Evolutionary conservation across 2,888 invertebrate species (phyloP).

Genomic region (Latrodectus hesperus): DNA sequence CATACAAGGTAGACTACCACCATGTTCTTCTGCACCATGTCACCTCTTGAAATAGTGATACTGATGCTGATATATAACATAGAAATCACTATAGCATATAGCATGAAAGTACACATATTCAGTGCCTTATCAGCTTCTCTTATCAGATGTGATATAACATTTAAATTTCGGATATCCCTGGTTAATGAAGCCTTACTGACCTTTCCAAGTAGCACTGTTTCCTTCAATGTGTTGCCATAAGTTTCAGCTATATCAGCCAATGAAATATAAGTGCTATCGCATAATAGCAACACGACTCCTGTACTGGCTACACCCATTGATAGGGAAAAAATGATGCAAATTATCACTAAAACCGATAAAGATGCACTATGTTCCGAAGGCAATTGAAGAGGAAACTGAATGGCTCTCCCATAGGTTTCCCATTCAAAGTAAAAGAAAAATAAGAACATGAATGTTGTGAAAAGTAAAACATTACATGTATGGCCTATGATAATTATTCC

Average conservation of each 20-base stretch:
- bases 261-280: slow-evolving; percentile 11
- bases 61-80: slow-evolving; percentile 31
- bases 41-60: slow-evolving; percentile 17
- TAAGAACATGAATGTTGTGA: too few species aligned
- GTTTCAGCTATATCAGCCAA: slow-evolving; percentile 11
- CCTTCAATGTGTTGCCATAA: slow-evolving; percentile 1
- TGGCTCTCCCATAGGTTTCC: too few species aligned
- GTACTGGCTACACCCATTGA: slow-evolving; percentile 4
- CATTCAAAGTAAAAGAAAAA: too few species aligned
- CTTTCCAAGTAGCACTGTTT: not conserved
- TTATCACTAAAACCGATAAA: not conserved
- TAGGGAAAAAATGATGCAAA: slow-evolving; percentile 21
- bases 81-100: slow-evolving; percentile 36
- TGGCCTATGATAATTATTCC: too few species aligned
- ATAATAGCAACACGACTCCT: slow-evolving; percentile 1
- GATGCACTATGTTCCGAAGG: not conserved
- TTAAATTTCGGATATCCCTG: slow-evolving; percentile 1
- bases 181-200: not conserved
- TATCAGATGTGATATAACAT: not conserved
- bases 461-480: too few species aligned
- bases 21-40: slow-evolving; percentile 3
- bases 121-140: slow-evolving; percentile 6
- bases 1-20: slow-evolving; percentile 11
- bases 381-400: too few species aligned
- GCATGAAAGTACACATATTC: slow-evolving; percentile 7